Base-by-base conservation (phyloP, 2,888 invertebrate species). In the Bruchidius siliquastri region DNA sequence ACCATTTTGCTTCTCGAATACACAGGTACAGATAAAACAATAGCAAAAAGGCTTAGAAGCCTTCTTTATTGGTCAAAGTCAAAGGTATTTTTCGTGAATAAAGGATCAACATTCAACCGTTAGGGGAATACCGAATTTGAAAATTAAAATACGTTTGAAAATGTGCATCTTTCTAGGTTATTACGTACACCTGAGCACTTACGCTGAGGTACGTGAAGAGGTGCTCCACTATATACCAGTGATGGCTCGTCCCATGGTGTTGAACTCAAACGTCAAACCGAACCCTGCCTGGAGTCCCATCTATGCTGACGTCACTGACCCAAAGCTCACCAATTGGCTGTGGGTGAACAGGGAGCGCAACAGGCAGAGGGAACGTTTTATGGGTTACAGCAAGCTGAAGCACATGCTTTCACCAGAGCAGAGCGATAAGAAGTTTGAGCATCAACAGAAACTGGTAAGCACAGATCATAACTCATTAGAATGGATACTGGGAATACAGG, bases 191-290 rank as follows among this genome's bases (percentile, higher is more conserved):
- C 91, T 99, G 72, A 96, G 97, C 79, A 98, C 98, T 32, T 89
- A 97, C 84, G 97, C 99, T 0, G 99, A 99, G 88, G 99, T 99
- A 67, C 92, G 98, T 74, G 99, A 99, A 88, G 94, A 99, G 88
- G 98, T 87, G 0, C 88, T 99, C 81, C 96, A 98, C 85, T 99
- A 99, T 86, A 95, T 99, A 81, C 96, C 97, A 74, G 98, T 99
- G 67, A 93, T 99, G 92, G 98, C 98, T 22, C 90, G 98, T 76
- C 98, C 99, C 0, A 90, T 99, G 87, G 99, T 98, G 20, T 88
- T 98, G 78, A 93, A 93, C 79, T 90, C 93, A 71, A 92, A 92
- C 75, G 90, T 93, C 79, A 96, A 96, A 86, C 96, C 96, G 6
- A 84, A 85, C 71, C 94, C 96, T n/a, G 93, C 97, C 8, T 99